Conservation (phyloP, 2,113 vertebrate species). For the Cryptotis parvus region DNA sequence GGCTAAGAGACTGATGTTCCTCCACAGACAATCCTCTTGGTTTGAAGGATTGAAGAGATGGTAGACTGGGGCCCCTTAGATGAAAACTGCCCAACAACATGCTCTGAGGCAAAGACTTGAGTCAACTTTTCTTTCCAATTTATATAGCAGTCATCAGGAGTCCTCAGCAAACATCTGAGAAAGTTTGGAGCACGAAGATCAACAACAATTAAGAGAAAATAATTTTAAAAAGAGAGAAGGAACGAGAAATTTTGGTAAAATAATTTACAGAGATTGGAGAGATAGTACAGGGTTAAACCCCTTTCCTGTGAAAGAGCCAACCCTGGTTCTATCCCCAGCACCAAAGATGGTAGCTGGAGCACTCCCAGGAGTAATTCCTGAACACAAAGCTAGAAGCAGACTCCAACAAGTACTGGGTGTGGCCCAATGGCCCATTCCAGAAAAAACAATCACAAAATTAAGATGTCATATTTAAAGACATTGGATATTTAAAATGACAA, state of each 20-base stretch:
- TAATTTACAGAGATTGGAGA: no score
- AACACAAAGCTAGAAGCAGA: no score
- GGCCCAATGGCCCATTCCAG: no score
- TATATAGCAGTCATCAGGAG: not conserved
- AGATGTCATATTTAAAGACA: slow-evolving; percentile 29
- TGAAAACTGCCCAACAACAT: not conserved
- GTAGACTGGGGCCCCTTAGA: no score
- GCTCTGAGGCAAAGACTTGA: not conserved
- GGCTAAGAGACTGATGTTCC: not conserved
- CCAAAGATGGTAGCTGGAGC: no score
- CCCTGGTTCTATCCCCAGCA: no score
- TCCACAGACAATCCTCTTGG: no score
- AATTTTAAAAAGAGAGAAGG: not conserved
- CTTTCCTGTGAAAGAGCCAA: not conserved
- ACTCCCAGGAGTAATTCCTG: no score
- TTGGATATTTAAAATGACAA: slow-evolving; percentile 16
- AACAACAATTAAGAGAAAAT: not conserved
- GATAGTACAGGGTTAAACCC: no score
- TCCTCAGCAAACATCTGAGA: not conserved
- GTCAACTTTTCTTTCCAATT: not conserved
- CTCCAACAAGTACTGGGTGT: no score
- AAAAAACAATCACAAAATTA: not conserved
- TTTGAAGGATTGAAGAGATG: not conserved
- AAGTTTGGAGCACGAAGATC: not conserved
- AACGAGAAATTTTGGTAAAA: not conserved